A percentile compares a stretch with the other conserved stretches of the same genome.
Evolutionary conservation across 2,113 vertebrate species (phyloP).

Genomic region (Daphoenositta chrysoptera): DNA sequence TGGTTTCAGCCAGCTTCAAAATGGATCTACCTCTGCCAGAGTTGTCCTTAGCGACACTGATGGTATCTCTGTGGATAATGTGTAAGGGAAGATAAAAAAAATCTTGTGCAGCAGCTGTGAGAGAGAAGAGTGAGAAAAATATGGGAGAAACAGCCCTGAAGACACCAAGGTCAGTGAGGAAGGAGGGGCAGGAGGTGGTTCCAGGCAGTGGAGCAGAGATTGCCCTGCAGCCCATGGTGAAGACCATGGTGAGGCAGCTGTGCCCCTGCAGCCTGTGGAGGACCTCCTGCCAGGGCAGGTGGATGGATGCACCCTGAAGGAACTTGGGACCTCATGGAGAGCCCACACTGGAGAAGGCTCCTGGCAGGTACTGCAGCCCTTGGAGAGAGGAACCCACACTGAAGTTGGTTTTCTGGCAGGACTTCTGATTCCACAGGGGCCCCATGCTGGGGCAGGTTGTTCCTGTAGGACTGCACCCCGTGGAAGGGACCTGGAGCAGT

Average conservation of each 20-base stretch:
- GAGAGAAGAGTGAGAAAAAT: background rate
- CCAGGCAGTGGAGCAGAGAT: accelerated
- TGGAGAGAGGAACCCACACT: background rate
- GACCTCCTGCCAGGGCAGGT: accelerated
- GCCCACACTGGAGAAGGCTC: background rate
- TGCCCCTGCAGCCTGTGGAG: background rate
- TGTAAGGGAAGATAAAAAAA: background rate
- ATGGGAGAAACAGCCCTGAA: background rate
- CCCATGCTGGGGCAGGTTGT: too few relatives aligned
- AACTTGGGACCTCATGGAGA: background rate
- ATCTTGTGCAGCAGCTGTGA: background rate
- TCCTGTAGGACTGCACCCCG: accelerated
- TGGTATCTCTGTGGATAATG: background rate
- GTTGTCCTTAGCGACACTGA: background rate
- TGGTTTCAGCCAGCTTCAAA: background rate
- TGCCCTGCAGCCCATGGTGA: background rate
- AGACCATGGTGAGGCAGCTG: background rate
- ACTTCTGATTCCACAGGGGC: background rate
- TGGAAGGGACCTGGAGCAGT: background rate
- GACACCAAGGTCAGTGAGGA: background rate
- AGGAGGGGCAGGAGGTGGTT: background rate
- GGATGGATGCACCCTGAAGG: too few relatives aligned
- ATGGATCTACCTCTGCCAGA: background rate
- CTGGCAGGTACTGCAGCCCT: background rate
- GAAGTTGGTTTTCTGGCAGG: background rate